Evolutionary conservation across 2,888 invertebrate genomes (phyloP).

Genomic region (Xestia xanthographa): DNA sequence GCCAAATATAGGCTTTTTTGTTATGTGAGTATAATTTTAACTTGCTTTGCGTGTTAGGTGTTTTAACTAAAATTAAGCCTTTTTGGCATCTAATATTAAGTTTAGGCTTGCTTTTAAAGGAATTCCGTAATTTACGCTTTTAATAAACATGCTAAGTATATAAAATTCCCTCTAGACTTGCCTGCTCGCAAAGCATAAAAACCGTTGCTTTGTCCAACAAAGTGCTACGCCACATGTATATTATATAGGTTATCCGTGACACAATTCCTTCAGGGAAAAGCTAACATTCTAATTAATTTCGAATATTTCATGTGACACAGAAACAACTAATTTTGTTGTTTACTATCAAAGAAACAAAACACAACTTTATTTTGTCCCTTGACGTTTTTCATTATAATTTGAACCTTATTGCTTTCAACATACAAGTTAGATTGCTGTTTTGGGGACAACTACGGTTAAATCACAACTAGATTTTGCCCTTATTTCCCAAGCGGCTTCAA

Average conservation of each 20-base stretch:
- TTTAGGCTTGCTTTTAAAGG: not conserved
- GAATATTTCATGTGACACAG: conserved; percentile 40
- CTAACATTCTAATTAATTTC: conserved; percentile 48
- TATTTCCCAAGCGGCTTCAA: conserved; percentile 45
- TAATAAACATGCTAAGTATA: conserved; percentile 1
- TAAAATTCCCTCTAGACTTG: conserved; percentile 32
- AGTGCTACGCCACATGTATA: not conserved
- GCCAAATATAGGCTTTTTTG: not conserved
- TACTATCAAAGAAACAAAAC: conserved; percentile 31
- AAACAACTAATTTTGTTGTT: conserved; percentile 39
- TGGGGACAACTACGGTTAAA: conserved; percentile 3
- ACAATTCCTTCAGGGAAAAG: conserved; percentile 26
- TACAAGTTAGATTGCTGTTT: conserved; percentile 12
- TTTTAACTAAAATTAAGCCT: not conserved
- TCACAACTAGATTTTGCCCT: conserved; percentile 25
- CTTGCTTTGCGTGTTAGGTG: not conserved
- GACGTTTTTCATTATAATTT: conserved; percentile 13
- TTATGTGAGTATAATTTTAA: not conserved
- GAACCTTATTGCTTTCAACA: not conserved
- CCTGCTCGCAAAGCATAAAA: conserved; percentile 45
- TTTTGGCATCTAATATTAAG: not conserved
- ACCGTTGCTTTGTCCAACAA: conserved; percentile 15
- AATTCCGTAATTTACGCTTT: not conserved
- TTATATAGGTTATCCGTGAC: conserved; percentile 38
- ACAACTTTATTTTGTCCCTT: not conserved